phyloP scores from a whole-genome alignment of 1,140 invertebrate species.

The Neocloeon triangulifer region DNA sequence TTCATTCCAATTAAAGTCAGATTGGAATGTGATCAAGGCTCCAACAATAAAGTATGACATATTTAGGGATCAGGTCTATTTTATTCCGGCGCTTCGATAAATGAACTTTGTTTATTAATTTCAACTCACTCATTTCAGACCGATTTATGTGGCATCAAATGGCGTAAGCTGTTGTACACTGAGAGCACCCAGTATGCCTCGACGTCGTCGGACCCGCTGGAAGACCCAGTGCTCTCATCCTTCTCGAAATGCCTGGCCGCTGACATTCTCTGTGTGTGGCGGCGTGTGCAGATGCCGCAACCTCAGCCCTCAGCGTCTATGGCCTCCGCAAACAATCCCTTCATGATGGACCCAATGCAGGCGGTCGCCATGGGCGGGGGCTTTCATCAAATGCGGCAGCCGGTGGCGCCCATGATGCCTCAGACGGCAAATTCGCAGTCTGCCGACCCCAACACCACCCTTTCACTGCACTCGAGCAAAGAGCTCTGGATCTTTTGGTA shows the following conservation, averaged over 20 bases:
- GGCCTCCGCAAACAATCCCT: neutral
- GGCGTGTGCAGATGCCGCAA: conserved; percentile 37
- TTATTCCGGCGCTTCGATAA: too few relatives aligned
- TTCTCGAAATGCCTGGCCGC: conserved; percentile 81
- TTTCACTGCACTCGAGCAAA: conserved; percentile 59
- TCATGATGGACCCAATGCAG: conserved; percentile 12
- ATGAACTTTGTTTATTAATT: too few relatives aligned
- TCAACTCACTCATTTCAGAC: conserved; percentile 52
- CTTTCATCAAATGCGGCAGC: too few relatives aligned
- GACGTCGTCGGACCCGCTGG: conserved; percentile 44
- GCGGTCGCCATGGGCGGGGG: too few relatives aligned
- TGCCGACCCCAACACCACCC: conserved; percentile 32
- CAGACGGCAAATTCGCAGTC: conserved; percentile 25
- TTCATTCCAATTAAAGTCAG: too few relatives aligned
- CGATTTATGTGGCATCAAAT: conserved; percentile 96
- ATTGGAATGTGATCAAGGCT: too few relatives aligned
- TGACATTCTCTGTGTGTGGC: conserved; percentile 92
- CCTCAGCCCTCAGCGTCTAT: neutral
- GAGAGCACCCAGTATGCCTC: conserved; percentile 28
- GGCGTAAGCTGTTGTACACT: conserved; percentile 78
- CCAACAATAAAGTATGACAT: too few relatives aligned
- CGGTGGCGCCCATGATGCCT: conserved; percentile 32
- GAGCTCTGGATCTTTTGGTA: conserved; percentile 99
- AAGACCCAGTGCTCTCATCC: conserved; percentile 80
- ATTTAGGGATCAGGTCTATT: too few relatives aligned